Evolutionary conservation across 2,888 invertebrate genomes (phyloP), one percentile per base, ranked within the genome.

Genomic region (Conchocele bisecta): DNA sequence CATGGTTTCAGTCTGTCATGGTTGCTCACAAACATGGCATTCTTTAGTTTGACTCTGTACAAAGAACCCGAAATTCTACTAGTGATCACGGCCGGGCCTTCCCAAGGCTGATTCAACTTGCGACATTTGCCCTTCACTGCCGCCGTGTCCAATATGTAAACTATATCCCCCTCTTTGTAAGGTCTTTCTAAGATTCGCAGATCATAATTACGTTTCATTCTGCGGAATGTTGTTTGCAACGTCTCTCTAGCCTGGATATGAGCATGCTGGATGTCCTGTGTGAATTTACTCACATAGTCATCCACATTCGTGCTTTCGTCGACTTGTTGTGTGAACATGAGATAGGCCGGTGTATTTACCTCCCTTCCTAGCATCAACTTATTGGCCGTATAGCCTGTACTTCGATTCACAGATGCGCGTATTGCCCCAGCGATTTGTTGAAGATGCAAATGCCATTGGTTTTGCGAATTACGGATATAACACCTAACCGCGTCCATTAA

Each of bases 171-270:
- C n/a, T n/a, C n/a, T n/a, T n/a, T n/a, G 33, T 33, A 64, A 5
- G 57, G 7, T 9, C 28, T 3, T 46, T 44, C 11, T 13, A 41
- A 41, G n/a, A 46, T n/a, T 13, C 35, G 17, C 6, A 57, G 29
- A 39, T 64, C 48, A n/a, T n/a, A 65, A 35, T 58, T 39, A 9
- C 44, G 33, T n/a, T 66, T 59, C 59, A 59, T 58, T 1, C 35
- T 17, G 15, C 51, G 22, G 17, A 24, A 31, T 3, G 41, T 24
- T 17, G 59, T 33, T 26, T 67, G 28, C 20, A 67, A 44, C 13
- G 35, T 42, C 5, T 15, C 7, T 24, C 67, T 50, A 13, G 60
- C 67, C 2, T 9, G 20, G 24, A 41, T 44, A 46, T 67, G 67
- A 11, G 48, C 33, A 13, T 33, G 24, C 26, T 59, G 59, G 2